A percentile compares a stretch with the other conserved stretches of the same genome.
phyloP scores from a whole-genome alignment of 1,140 invertebrate genomes.

The Drosophila ogumai region DNA sequence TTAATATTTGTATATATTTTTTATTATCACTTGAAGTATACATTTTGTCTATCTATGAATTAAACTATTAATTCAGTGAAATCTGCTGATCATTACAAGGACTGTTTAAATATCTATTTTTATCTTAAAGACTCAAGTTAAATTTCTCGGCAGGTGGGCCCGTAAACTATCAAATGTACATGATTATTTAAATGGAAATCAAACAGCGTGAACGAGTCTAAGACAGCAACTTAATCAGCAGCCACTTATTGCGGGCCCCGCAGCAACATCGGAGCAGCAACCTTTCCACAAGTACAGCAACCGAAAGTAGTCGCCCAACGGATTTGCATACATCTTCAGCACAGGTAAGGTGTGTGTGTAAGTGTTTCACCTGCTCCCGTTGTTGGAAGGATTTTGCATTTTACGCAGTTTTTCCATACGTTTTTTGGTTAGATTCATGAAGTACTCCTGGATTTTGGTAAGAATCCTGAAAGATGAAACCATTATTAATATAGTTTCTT shows the following conservation, averaged over 20 bases:
- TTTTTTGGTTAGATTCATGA: too few relatives aligned
- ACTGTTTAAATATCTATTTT: slow-evolving; percentile 5
- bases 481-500: too few relatives aligned
- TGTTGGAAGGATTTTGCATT: slow-evolving; percentile 8
- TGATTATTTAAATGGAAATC: slow-evolving; percentile 50
- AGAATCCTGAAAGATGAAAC: too few relatives aligned
- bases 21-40: background rate
- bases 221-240: slow-evolving; percentile 43
- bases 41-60: background rate
- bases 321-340: slow-evolving; percentile 49
- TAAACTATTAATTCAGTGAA: slow-evolving; percentile 1
- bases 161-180: slow-evolving; percentile 32
- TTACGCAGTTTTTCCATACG: too few relatives aligned
- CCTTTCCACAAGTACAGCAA: slow-evolving; percentile 56
- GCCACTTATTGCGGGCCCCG: slow-evolving; percentile 22
- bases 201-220: slow-evolving; percentile 56
- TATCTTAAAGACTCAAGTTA: background rate
- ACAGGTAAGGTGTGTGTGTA: slow-evolving; percentile 16
- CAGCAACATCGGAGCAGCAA: slow-evolving; percentile 30
- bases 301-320: slow-evolving; percentile 65
- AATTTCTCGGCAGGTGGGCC: slow-evolving; percentile 17
- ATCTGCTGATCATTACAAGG: background rate
- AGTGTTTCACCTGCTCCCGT: slow-evolving; percentile 60
- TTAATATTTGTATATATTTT: background rate
- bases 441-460: too few relatives aligned